These are phyloP conservation scores for Matsumyia berberina DNA, from an alignment of 2,888 invertebrate genomes.

Conservation along the genomic window DNA sequence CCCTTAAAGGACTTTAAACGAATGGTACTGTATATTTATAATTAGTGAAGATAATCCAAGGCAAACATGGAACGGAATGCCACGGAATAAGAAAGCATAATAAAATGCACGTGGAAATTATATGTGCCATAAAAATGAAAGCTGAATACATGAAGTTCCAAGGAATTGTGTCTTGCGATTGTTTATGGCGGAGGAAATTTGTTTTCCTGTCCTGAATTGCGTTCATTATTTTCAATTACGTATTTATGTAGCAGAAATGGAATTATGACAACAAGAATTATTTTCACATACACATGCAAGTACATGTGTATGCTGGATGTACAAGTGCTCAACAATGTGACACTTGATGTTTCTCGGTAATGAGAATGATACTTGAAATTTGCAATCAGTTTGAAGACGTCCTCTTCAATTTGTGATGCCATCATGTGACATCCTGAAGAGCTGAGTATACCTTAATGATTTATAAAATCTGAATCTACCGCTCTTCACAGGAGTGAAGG, in stretches of 20 bases:
- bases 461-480: conserved; percentile 9
- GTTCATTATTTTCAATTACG: conserved; percentile 30
- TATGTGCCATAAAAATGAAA: neutral
- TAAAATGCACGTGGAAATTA: conserved; percentile 5
- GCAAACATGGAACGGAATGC: conserved; percentile 2
- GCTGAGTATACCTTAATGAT: neutral
- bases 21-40: neutral
- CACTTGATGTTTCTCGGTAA: conserved; percentile 18
- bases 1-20: neutral
- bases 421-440: neutral
- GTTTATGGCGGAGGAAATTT: conserved; percentile 9
- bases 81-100: neutral
- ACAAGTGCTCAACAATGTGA: neutral
- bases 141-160: neutral
- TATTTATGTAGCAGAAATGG: conserved; percentile 2
- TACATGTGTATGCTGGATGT: neutral
- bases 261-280: conserved; percentile 18
- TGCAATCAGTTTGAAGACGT: conserved; percentile 12
- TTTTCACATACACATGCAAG: neutral
- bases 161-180: conserved; percentile 1
- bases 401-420: conserved; percentile 10
- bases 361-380: conserved; percentile 12
- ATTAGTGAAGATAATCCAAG: conserved; percentile 4
- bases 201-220: conserved; percentile 21
- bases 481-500: neutral